Evolutionary conservation across 2,888 invertebrate species (phyloP), one percentile per base, ranked within the genome.

Genomic region (Dicyrtoma fusca): DNA sequence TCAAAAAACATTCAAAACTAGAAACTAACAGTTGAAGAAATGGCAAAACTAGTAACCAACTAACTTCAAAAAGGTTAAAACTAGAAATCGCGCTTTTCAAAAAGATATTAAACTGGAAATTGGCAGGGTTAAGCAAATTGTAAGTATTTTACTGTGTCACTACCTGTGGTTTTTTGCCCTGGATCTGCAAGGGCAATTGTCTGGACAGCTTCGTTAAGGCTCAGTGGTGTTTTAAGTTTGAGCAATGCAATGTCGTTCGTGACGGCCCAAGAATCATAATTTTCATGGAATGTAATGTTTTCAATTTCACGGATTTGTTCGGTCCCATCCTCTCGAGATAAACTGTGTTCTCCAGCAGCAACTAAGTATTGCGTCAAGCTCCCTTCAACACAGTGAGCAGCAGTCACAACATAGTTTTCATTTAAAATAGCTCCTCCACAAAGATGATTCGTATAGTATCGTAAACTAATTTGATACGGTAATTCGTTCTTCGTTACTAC

Each of bases 211-310:
- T 79, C 78, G 11, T 75, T 74, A 44, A 77, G 79, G 6, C 19
- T 71, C 17, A 80, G 73, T 4, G 76, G 75, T 11, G 57, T 62
- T 5, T 63, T 59, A 17, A 85, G 76, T 69, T 81, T 80, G 1
- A 85, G 77, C 10, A 85, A 74, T 17, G 84, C 84, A 44, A 85
- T 83, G 76, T 85, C 84, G 75, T 85, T 83, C 42, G 51, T 45
- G n/a, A 62, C 61, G n/a, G 83, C 57, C 11, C 49, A 17, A 0
- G 57, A 44, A 59, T 71, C 57, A 17, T 71, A 74, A n/a, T 71
- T 59, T 11, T 63, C 65, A 63, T 70, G 68, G 11, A 74, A 45
- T 45, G 53, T 26, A 45, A 74, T 70, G 47, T 23, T 23, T 1
- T 53, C 26, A 25, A 71, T 42, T 1, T 49, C 8, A 14, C 65